Percentiles rank a stretch among this genome's conserved stretches.
Conservation (phyloP, 2,113 vertebrate genomes). For the Scomber japonicus region DNA sequence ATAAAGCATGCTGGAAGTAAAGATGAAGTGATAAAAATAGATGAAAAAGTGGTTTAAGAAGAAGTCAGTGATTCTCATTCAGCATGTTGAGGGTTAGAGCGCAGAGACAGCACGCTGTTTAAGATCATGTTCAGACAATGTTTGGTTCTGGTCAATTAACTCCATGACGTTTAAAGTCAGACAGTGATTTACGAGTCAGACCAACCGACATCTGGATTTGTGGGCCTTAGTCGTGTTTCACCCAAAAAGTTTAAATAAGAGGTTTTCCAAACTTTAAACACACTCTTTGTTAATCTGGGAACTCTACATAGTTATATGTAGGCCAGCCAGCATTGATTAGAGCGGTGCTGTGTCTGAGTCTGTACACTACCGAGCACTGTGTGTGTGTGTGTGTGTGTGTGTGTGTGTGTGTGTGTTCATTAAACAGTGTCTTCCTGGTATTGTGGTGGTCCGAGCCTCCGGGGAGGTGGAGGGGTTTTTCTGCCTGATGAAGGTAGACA, state of each 20-base stretch:
- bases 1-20: too few relatives aligned
- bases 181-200: too few relatives aligned
- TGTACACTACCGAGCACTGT: background rate
- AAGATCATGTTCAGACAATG: too few relatives aligned
- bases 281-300: slow-evolving; percentile 33
- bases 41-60: too few relatives aligned
- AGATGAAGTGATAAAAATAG: too few relatives aligned
- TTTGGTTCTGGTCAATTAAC: too few relatives aligned
- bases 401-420: slow-evolving; percentile 31
- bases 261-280: background rate
- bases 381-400: slow-evolving; percentile 8
- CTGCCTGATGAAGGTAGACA: slow-evolving; percentile 30
- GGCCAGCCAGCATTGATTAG: background rate
- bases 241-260: background rate
- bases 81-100: too few relatives aligned
- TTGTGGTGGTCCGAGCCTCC: slow-evolving; percentile 50
- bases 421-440: slow-evolving; percentile 64
- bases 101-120: too few relatives aligned
- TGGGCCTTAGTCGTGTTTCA: background rate
- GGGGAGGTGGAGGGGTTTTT: slow-evolving; percentile 49
- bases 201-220: too few relatives aligned
- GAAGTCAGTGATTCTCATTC: too few relatives aligned
- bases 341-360: too few relatives aligned
- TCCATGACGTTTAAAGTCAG: too few relatives aligned
- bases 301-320: slow-evolving; percentile 1